Evolutionary conservation across 2,113 vertebrate species (phyloP).

Genomic region (Lepus americanus): DNA sequence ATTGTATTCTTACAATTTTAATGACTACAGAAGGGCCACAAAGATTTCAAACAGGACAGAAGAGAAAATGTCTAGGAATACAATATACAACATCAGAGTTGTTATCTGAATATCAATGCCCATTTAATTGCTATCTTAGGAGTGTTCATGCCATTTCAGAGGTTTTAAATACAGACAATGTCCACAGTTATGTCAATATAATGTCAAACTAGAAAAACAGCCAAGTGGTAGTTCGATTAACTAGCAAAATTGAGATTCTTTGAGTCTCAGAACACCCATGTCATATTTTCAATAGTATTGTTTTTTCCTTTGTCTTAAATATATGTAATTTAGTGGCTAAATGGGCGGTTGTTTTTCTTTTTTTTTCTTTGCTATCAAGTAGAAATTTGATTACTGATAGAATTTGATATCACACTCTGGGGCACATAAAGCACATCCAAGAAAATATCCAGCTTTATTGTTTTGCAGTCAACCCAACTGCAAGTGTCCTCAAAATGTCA

Average conservation of each 20-base stretch:
- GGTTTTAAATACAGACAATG: slow-evolving; percentile 10
- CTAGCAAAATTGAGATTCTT: background rate
- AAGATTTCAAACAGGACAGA: slow-evolving; percentile 2
- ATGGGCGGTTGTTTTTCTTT: background rate
- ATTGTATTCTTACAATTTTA: background rate
- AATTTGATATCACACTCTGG: slow-evolving; percentile 73
- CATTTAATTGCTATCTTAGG: background rate
- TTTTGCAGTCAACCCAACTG: slow-evolving; percentile 85
- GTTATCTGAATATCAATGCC: background rate
- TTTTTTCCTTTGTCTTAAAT: slow-evolving; percentile 11
- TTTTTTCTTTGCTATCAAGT: slow-evolving; percentile 35
- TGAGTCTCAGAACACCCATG: slow-evolving; percentile 24
- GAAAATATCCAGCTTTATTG: slow-evolving; percentile 85
- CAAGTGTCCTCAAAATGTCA: slow-evolving; percentile 92
- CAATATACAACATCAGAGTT: background rate
- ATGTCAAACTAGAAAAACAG: background rate
- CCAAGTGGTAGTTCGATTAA: background rate
- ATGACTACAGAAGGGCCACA: background rate
- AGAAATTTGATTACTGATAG: slow-evolving; percentile 70
- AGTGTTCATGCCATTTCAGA: background rate
- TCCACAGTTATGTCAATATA: background rate
- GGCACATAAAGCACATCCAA: slow-evolving; percentile 78
- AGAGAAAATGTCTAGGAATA: background rate
- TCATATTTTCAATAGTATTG: background rate
- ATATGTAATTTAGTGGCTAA: slow-evolving; percentile 68